Base-by-base conservation (phyloP, 2,113 vertebrate species). In the Sinocyclocheilus grahami region DNA sequence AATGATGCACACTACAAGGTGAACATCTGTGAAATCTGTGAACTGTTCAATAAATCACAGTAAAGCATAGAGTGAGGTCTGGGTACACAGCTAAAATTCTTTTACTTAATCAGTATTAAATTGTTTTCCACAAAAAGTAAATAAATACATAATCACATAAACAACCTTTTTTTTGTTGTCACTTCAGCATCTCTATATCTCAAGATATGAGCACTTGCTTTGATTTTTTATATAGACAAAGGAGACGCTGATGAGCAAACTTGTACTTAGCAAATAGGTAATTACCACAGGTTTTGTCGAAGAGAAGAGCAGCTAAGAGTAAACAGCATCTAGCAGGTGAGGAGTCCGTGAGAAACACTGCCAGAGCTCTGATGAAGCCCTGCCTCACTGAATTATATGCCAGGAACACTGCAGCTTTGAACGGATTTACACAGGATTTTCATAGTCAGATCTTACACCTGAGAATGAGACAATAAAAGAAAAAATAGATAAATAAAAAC, bases 161-260 rank as follows among this genome's bases (percentile, higher is more conserved):
- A 33, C 30, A 33, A 33, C 30, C 30, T 2, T 37, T 42, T 42
- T 42, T 9, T 42, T 8, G 46, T 60, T 42, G 7, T 42, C 42
- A 42, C 42, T 42, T 42, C 42, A 42, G 20, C 30, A 48, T 51
- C 53, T 63, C 77, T 18, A 22, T 72, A 78, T 86, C 83, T 80
- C 72, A 53, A 77, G 46, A 80, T 30, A 88, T 42, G n/a, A 62
- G 6, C 42, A 79, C 27, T 39, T 71, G 53, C 72, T 88, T 83
- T 83, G 39, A 79, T 58, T 81, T 11, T 83, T 83, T 46, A 78
- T 27, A 82, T 18, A 76, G 33, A 80, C 78, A 76, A 76, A 81
- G 20, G 69, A 75, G 78, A 76, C 18, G 69, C 53, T 84, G 6
- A 84, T 58, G 37, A 76, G 69, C 42, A 48, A 76, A 76, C 67